Evolutionary conservation across 2,113 vertebrate genomes (phyloP).

Genomic region (Bungarus multicinctus): DNA sequence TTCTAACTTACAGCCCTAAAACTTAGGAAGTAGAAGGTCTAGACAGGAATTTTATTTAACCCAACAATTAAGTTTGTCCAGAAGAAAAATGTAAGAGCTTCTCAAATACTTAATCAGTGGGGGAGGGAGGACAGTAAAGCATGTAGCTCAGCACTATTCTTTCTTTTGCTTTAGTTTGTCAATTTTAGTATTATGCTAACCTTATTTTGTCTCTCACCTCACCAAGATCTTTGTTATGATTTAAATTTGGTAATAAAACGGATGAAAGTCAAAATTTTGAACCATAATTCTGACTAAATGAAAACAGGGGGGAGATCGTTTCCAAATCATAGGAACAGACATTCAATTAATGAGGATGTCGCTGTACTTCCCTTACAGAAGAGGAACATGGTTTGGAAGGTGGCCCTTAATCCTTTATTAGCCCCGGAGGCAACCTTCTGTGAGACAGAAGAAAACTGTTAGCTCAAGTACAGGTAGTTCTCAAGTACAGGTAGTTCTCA

Average conservation of each 20-base stretch:
- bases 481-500: neutral
- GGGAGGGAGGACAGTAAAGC: neutral
- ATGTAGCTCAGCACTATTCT: neutral
- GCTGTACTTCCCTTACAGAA: neutral
- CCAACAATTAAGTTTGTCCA: neutral
- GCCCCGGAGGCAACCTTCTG: neutral
- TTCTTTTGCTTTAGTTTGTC: neutral
- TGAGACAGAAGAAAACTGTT: neutral
- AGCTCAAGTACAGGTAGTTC: neutral
- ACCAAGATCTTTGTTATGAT: neutral
- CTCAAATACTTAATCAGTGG: neutral
- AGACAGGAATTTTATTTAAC: neutral
- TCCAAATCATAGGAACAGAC: neutral
- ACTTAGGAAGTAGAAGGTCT: neutral
- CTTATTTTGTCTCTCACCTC: neutral
- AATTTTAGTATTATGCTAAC: neutral
- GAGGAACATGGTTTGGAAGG: neutral
- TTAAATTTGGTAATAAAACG: neutral
- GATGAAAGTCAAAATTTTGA: neutral
- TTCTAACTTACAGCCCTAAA: neutral
- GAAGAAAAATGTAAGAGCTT: neutral
- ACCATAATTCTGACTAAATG: neutral
- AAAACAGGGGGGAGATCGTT: neutral
- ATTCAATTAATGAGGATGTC: neutral
- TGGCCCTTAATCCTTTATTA: neutral